Percentiles rank a stretch among this genome's conserved stretches.
These are phyloP conservation scores for Lytechinus variegatus DNA, from an alignment of 35 echinoderm and acorn worm species.

Conservation along the genomic window DNA sequence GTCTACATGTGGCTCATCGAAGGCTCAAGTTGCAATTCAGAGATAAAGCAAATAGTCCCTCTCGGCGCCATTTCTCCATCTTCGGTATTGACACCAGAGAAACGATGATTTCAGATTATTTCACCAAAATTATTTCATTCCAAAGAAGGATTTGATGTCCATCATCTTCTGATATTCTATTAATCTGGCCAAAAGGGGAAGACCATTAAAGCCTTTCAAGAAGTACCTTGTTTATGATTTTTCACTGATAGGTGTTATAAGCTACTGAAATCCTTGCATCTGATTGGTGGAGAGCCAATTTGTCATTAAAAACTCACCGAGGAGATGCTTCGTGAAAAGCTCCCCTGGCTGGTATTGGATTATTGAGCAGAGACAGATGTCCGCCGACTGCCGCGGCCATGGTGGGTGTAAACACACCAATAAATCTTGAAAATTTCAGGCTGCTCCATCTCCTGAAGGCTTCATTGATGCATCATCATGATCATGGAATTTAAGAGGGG, in stretches of 20 bases:
- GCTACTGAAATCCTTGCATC: too few species aligned
- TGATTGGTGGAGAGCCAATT: too few species aligned
- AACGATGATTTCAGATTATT: background rate
- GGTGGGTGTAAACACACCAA: background rate
- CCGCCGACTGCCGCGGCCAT: background rate
- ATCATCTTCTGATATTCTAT: background rate
- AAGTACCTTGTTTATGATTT: too few species aligned
- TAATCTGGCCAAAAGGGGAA: background rate
- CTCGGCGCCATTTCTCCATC: background rate
- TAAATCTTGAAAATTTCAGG: background rate
- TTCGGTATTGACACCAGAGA: background rate
- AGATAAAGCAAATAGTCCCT: background rate
- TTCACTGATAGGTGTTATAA: too few species aligned
- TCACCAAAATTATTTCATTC: background rate
- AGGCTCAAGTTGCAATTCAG: background rate
- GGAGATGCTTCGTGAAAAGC: background rate
- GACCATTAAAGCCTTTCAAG: too few species aligned
- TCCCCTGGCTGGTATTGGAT: background rate
- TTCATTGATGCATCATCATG: conserved; percentile 11
- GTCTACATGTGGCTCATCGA: background rate
- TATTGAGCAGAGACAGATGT: background rate
- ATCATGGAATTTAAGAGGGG: conserved; percentile 11
- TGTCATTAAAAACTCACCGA: too few species aligned
- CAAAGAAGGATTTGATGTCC: background rate
- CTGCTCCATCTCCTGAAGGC: background rate